Evolutionary conservation across 2,113 vertebrate species (phyloP).

Genomic region (Alosa alosa): DNA sequence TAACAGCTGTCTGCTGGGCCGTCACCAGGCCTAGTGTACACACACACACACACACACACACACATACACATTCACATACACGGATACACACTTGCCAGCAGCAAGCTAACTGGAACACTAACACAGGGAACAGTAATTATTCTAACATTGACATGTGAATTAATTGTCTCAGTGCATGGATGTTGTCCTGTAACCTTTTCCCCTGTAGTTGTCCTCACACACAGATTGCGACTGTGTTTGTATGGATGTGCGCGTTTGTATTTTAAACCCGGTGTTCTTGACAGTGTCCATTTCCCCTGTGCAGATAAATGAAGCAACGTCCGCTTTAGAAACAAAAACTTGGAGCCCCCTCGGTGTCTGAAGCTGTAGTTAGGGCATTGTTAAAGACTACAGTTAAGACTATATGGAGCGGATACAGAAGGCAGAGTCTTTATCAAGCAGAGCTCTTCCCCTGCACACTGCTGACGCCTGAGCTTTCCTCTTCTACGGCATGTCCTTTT

Average conservation of each 20-base stretch:
- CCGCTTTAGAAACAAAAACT: neutral
- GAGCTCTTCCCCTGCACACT: neutral
- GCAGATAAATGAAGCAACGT: slow-evolving; percentile 10
- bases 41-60: neutral
- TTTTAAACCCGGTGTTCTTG: neutral
- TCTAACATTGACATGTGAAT: slow-evolving; percentile 44
- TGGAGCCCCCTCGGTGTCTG: neutral
- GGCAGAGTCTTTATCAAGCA: slow-evolving; percentile 20
- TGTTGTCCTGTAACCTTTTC: neutral
- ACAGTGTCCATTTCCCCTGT: neutral
- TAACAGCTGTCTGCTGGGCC: slow-evolving; percentile 47
- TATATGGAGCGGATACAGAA: neutral
- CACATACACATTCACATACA: neutral
- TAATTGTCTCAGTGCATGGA: neutral
- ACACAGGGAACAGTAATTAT: slow-evolving; percentile 31
- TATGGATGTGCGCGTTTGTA: neutral
- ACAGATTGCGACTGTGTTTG: slow-evolving; percentile 12
- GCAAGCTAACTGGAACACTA: slow-evolving; percentile 27
- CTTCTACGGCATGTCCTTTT: slow-evolving; percentile 29
- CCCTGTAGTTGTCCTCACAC: neutral
- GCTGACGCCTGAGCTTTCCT: slow-evolving; percentile 18
- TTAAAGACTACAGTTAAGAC: neutral
- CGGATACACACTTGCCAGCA: neutral
- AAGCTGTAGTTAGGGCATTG: neutral
- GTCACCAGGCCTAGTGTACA: slow-evolving; percentile 30